Evolutionary conservation across 2,888 invertebrate genomes (phyloP).

Genomic region (Mesorhabditis spiculigera): DNA sequence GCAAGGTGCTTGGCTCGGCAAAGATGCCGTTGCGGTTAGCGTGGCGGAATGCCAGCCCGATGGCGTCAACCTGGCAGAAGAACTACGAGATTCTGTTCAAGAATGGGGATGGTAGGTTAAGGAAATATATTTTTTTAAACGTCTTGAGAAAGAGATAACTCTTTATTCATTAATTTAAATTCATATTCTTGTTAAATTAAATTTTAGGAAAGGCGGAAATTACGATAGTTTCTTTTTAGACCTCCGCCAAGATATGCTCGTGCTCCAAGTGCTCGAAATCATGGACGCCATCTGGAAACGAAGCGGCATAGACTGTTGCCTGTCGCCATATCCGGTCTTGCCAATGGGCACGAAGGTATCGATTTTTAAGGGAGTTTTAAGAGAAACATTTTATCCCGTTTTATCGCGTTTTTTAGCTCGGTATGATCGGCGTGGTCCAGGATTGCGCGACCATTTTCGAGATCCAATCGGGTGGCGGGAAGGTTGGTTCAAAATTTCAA

Average conservation of each 20-base stretch:
- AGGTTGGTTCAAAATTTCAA: neutral
- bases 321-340: constrained; percentile 67
- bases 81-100: constrained; percentile 66
- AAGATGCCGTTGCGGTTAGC: constrained; percentile 66
- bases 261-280: constrained; percentile 65
- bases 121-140: neutral
- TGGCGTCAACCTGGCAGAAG: constrained; percentile 60
- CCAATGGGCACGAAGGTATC: constrained; percentile 63
- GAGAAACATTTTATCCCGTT: constrained; percentile 5
- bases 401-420: constrained; percentile 38
- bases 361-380: too few species aligned
- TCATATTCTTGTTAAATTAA: neutral
- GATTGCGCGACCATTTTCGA: constrained; percentile 67
- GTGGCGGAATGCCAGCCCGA: constrained; percentile 66
- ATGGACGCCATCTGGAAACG: constrained; percentile 67
- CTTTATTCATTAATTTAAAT: neutral
- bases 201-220: constrained; percentile 62
- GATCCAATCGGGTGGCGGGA: constrained; percentile 57
- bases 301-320: constrained; percentile 64
- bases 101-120: constrained; percentile 66
- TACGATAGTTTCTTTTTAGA: constrained; percentile 67
- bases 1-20: constrained; percentile 66
- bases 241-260: constrained; percentile 67
- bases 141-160: neutral
- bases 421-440: constrained; percentile 66